Evolutionary conservation across 2,113 vertebrate genomes (phyloP), one percentile per base, ranked within the genome.

Genomic region (Panurus biarmicus): DNA sequence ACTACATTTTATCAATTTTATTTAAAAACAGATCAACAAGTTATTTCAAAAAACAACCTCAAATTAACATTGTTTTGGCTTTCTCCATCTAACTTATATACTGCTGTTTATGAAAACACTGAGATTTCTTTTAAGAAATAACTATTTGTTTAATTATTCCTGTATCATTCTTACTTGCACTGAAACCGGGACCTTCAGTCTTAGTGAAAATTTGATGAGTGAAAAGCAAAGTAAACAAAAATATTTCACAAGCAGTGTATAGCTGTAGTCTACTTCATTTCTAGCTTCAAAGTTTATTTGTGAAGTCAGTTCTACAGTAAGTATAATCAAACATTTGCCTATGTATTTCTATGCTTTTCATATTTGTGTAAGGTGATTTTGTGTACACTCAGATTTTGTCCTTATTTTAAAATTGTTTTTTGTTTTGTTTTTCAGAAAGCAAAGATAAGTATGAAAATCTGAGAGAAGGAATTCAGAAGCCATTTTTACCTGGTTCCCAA

Each of bases 381-480:
- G 24, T 50, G 16, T 45, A 22, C 26, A 19, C 29, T 92, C 8
- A 58, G 74, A 22, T 71, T 73, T 45, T 95, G 29, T 90, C 16
- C 17, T n/a, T 54, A 67, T 75, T 33, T 74, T 80, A 21, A 16
- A 54, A 71, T 64, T 58, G 56, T 62, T 77, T 94, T 75, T 64
- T 58, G 56, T 62, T 77, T 94, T 95, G 75, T 95, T 97, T 98
- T 98, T 96, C 98, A 99, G 99, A 99, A 99, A 99, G 99, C 99
- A 91, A 99, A 99, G 96, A 98, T 99, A 96, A 99, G 98, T 81
- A 99, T 99, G 99, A 99, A 99, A 97, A 99, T 98, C 58, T 99
- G 95, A 98, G 54, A 84, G 74, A n/a, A 70, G 80, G 93, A 74
- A 78, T 74, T 65, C 56, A 87, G 83, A 95, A 53, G 48, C 73